Conservation (phyloP, 2,113 vertebrate species). For the Vulpes vulpes region DNA sequence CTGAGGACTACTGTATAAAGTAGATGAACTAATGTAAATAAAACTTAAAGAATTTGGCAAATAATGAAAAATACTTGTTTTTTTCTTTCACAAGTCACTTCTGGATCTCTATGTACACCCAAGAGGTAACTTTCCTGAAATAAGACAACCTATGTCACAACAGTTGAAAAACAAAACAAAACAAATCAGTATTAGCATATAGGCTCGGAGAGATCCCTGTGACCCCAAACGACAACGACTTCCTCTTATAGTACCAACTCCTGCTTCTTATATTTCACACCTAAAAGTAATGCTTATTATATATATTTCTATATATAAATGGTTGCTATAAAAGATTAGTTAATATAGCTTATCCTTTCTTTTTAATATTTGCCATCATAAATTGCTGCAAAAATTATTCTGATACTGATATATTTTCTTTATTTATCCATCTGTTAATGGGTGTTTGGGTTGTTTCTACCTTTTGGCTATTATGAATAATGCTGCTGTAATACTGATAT, state of each 20-base stretch:
- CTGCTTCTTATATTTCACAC: neutral
- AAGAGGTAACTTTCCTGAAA: neutral
- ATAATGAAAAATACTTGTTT: neutral
- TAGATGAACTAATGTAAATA: neutral
- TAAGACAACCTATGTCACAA: neutral
- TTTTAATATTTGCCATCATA: neutral
- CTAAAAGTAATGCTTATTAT: neutral
- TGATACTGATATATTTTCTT: neutral
- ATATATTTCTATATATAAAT: neutral
- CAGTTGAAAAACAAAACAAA: neutral
- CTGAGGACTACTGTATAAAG: neutral
- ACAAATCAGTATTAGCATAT: neutral
- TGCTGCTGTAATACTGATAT: neutral
- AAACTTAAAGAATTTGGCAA: neutral
- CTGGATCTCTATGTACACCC: neutral
- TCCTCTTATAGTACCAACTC: neutral
- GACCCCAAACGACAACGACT: neutral
- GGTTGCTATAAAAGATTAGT: neutral
- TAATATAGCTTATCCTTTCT: neutral
- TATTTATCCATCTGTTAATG: neutral
- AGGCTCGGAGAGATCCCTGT: neutral
- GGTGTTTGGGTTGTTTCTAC: neutral
- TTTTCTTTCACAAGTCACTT: conserved; percentile 31
- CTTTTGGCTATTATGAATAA: neutral
- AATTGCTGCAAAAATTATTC: neutral